Evolutionary conservation across 2,113 vertebrate species (phyloP).

Genomic region (Egretta garzetta): DNA sequence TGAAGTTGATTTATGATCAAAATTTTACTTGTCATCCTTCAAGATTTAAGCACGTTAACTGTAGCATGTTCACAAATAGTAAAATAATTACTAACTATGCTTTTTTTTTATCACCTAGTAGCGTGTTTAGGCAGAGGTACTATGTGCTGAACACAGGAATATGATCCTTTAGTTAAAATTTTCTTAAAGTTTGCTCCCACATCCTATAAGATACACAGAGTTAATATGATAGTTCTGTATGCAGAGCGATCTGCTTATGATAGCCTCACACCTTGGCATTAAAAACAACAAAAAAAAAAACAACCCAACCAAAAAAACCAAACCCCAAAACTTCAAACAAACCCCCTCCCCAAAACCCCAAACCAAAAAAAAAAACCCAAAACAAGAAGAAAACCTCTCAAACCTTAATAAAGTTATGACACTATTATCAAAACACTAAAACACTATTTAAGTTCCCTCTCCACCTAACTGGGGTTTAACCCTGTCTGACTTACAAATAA

Average conservation of each 20-base stretch:
- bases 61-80: background rate
- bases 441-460: background rate
- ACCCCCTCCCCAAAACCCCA: too few relatives aligned
- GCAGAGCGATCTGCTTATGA: background rate
- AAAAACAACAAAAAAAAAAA: background rate
- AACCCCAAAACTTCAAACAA: background rate
- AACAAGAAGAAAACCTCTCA: background rate
- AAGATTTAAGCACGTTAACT: background rate
- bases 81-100: background rate
- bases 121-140: background rate
- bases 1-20: background rate
- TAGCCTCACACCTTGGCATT: background rate
- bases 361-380: background rate
- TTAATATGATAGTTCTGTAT: background rate
- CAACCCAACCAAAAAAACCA: background rate
- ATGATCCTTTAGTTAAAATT: background rate
- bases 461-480: constrained; percentile 15
- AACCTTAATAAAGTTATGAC: background rate
- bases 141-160: background rate
- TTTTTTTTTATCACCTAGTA: background rate
- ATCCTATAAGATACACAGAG: background rate
- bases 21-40: background rate
- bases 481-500: constrained; percentile 23
- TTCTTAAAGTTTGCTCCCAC: background rate
- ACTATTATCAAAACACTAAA: background rate